Evolutionary conservation across 2,888 invertebrate genomes (phyloP), one percentile per base, ranked within the genome.

Genomic region (Folsomia candida): DNA sequence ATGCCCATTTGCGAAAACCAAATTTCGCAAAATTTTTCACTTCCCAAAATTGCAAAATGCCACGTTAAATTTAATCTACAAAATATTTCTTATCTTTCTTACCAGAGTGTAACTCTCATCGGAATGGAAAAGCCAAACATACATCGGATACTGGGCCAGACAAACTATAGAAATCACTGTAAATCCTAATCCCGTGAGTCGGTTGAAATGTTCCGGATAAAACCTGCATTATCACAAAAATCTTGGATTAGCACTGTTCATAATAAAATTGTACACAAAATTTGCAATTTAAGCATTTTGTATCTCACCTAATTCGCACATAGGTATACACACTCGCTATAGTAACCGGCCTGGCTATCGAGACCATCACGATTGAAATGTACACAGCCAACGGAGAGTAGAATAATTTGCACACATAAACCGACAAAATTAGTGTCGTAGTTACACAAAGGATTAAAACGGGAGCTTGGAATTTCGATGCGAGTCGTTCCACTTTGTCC

Each of bases 121-220:
- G 4, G 54, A 11, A 11, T 9, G 18, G 47, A 47, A 47, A n/a
- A 54, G 20, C 54, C 54, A 54, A 20, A 54, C 11, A n/a, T 54
- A 54, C 54, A 54, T 54, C 11, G 54, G 54, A 54, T 54, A 54
- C 18, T 54, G 54, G 22, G 22, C 20, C 22, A 54, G 22, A 54
- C 54, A 54, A n/a, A 54, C 54, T 14, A 54, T 22, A 54, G 54
- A 54, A 54, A 54, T 54, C 20, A 54, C 20, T 6, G 54, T 54
- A 54, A 54, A 54, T 54, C 54, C 54, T 20, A 54, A 22, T 20
- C 54, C 54, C 4, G 54, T 54, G 11, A 54, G 22, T 54, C 54
- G 54, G 54, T 54, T 54, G 20, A 54, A 54, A n/a, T 54, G 54
- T n/a, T 54, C 54, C 6, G 54, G 54, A 54, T 54, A 54, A 22